Percentiles rank a stretch among this genome's conserved stretches.
phyloP scores from a whole-genome alignment of 2,797 vertebrate genomes.

The Pantherophis vulpinus region DNA sequence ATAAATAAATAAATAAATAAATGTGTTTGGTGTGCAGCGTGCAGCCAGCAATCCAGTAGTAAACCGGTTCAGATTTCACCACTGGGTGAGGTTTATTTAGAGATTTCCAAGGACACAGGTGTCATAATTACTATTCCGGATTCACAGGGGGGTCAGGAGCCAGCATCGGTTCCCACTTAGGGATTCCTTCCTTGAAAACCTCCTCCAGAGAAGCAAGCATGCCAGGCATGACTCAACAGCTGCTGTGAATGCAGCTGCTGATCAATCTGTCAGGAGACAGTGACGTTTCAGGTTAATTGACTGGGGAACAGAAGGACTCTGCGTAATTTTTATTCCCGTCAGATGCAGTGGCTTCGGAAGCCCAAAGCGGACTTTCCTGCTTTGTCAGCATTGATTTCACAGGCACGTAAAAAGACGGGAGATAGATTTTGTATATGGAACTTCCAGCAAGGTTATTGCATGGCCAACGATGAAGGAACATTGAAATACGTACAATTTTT shows the following conservation, averaged over 20 bases:
- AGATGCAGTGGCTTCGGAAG: neutral
- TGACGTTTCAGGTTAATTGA: neutral
- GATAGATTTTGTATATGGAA: neutral
- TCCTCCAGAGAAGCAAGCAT: neutral
- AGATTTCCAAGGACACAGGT: neutral
- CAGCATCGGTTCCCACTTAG: neutral
- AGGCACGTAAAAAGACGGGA: neutral
- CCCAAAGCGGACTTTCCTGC: neutral
- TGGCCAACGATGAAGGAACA: too few relatives aligned
- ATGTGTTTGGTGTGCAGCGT: too few relatives aligned
- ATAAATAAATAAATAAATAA: too few relatives aligned
- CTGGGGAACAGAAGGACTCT: too few relatives aligned
- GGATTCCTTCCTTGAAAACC: neutral
- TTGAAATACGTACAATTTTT: too few relatives aligned
- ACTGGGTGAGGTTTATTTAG: neutral
- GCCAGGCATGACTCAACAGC: neutral
- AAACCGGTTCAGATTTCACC: too few relatives aligned
- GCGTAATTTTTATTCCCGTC: neutral
- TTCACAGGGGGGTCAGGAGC: neutral
- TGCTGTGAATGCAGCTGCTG: neutral
- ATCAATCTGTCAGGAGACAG: neutral
- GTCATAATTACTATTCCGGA: neutral
- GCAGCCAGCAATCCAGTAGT: too few relatives aligned
- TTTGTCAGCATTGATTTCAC: neutral
- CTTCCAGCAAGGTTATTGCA: neutral